These are phyloP conservation scores for Temnothorax unifasciatus DNA, from an alignment of 2,888 invertebrate genomes.

Conservation along the genomic window DNA sequence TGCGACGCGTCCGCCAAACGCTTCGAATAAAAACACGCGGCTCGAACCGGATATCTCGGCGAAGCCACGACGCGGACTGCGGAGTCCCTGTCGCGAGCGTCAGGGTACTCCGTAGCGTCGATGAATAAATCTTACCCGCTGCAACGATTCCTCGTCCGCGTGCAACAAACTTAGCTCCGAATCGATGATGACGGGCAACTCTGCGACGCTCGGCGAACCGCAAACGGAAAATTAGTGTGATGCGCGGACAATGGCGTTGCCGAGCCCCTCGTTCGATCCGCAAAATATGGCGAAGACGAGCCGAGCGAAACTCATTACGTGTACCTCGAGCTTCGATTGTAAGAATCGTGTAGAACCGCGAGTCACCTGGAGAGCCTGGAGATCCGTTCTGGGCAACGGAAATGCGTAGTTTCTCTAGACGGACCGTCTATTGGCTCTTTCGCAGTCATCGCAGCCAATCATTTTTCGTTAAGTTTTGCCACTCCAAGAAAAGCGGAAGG, in stretches of 20 bases:
- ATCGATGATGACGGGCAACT: background rate
- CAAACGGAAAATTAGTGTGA: conserved; percentile 47
- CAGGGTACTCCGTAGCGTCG: conserved; percentile 3
- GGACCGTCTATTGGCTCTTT: background rate
- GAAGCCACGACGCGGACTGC: background rate
- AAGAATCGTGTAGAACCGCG: background rate
- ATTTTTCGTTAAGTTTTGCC: background rate
- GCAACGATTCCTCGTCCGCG: background rate
- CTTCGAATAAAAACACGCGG: background rate
- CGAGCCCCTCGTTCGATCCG: conserved; percentile 63
- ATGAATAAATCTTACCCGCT: conserved; percentile 56
- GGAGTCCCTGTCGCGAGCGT: background rate
- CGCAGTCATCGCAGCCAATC: background rate
- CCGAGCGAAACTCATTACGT: conserved; percentile 64
- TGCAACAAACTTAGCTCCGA: background rate
- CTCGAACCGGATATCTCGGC: background rate
- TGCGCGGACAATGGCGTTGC: conserved; percentile 78
- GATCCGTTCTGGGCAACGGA: background rate
- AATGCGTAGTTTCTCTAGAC: background rate
- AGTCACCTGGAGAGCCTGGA: no score
- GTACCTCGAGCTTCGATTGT: conserved; percentile 32
- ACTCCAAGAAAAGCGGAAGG: no score
- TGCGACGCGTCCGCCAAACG: background rate
- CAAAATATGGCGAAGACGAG: conserved; percentile 73
- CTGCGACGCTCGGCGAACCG: background rate